A percentile compares a stretch with the other conserved stretches of the same genome.
Conservation (phyloP, 2,113 vertebrate genomes). For the Grammomys dolichurus region DNA sequence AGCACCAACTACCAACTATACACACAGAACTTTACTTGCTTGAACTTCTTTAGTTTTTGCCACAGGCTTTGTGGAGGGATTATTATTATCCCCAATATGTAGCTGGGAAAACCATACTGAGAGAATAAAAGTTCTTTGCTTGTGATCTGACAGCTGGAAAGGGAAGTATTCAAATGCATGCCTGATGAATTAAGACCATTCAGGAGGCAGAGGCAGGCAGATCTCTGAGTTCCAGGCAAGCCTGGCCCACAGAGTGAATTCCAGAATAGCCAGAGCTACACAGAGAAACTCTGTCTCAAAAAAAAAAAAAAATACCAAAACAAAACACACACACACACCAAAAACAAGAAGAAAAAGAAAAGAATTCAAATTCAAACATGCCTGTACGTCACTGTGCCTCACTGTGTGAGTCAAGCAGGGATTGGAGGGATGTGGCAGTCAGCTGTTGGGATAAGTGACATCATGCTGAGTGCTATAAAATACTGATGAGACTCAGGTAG, state of each 20-base stretch:
- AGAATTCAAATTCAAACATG: not conserved
- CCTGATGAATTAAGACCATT: not conserved
- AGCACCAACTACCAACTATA: not conserved
- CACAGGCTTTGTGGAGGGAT: not conserved
- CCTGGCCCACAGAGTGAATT: not conserved
- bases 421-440: not conserved
- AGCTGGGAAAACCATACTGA: not conserved
- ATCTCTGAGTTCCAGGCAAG: not conserved
- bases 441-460: not conserved
- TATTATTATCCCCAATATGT: not conserved
- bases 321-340: too few species aligned
- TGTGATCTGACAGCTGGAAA: not conserved
- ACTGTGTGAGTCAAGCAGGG: too few species aligned
- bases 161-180: not conserved
- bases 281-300: not conserved
- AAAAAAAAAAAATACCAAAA: not conserved
- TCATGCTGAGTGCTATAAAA: rapidly evolving
- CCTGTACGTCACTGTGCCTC: not conserved
- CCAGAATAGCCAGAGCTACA: not conserved
- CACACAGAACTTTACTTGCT: not conserved
- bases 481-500: not conserved
- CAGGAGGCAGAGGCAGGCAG: not conserved
- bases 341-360: too few species aligned
- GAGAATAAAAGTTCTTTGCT: not conserved
- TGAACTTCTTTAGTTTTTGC: not conserved